phyloP scores from a whole-genome alignment of 2,888 invertebrate genomes.

The Agrotis exclamationis region DNA sequence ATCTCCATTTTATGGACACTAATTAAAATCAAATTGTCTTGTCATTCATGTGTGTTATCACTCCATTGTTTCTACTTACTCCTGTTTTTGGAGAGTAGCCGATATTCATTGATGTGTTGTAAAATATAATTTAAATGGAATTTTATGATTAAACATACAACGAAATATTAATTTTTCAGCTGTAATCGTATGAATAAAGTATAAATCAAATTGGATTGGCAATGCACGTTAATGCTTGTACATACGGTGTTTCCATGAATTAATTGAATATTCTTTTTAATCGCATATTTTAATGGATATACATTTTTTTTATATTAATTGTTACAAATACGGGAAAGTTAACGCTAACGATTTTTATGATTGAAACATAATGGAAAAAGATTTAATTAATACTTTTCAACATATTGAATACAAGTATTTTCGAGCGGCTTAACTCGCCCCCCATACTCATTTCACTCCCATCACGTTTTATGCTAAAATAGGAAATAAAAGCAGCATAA shows the following conservation, averaged over 20 bases:
- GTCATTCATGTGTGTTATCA: background rate
- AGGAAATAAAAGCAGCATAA: background rate
- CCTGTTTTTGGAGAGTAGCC: background rate
- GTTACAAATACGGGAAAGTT: no score
- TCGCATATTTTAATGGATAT: background rate
- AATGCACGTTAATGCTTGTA: background rate
- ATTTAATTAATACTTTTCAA: background rate
- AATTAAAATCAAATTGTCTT: no score
- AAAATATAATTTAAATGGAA: constrained; percentile 15
- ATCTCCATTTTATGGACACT: no score
- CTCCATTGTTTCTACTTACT: background rate
- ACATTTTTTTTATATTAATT: background rate
- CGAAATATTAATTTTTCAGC: constrained; percentile 2
- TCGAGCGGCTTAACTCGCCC: no score
- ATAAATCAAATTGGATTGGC: background rate
- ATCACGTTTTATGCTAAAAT: background rate
- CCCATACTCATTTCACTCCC: no score
- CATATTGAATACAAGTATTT: background rate
- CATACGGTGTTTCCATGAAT: background rate
- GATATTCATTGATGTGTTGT: constrained; percentile 10
- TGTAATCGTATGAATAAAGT: background rate
- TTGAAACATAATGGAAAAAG: background rate
- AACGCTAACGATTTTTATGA: background rate
- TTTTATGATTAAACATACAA: constrained; percentile 11
- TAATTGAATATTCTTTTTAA: background rate